phyloP scores from a whole-genome alignment of 2,888 invertebrate genomes.

The Crematogaster levior region DNA sequence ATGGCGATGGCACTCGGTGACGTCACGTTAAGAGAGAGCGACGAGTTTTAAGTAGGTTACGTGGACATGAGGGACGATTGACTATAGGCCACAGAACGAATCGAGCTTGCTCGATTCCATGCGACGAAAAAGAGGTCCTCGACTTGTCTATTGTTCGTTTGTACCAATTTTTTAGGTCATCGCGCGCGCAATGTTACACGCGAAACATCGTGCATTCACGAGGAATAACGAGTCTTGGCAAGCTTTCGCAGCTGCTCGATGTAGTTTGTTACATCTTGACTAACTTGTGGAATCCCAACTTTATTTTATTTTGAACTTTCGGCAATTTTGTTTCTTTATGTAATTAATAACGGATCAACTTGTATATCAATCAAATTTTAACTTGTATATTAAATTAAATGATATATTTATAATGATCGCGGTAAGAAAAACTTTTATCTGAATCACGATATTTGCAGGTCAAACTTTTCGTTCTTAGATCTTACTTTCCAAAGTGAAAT shows the following conservation, averaged over 20 bases:
- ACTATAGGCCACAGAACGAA: constrained; percentile 59
- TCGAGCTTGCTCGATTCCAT: constrained; percentile 31
- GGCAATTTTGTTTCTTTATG: not conserved
- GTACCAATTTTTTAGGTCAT: constrained; percentile 21
- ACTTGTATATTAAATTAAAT: not conserved
- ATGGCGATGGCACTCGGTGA: constrained; percentile 65
- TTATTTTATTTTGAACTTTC: not conserved
- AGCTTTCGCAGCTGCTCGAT: not conserved
- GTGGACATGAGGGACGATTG: constrained; percentile 66
- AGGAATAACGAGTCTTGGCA: not conserved
- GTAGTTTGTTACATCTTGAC: not conserved
- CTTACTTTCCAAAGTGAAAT: constrained; percentile 27
- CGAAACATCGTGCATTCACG: not conserved
- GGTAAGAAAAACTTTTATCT: not conserved
- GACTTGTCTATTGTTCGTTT: constrained; percentile 6
- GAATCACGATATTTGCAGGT: not conserved
- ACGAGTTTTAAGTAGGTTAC: constrained; percentile 79
- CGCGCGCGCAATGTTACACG: no score
- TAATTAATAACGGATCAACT: not conserved
- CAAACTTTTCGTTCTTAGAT: not conserved
- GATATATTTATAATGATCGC: not conserved
- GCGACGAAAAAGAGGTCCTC: constrained; percentile 1
- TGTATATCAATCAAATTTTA: not conserved
- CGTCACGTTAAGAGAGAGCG: constrained; percentile 81
- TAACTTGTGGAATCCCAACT: not conserved